Conservation (phyloP, 1,140 invertebrate genomes). For the Luehdorfia chinensis region DNA sequence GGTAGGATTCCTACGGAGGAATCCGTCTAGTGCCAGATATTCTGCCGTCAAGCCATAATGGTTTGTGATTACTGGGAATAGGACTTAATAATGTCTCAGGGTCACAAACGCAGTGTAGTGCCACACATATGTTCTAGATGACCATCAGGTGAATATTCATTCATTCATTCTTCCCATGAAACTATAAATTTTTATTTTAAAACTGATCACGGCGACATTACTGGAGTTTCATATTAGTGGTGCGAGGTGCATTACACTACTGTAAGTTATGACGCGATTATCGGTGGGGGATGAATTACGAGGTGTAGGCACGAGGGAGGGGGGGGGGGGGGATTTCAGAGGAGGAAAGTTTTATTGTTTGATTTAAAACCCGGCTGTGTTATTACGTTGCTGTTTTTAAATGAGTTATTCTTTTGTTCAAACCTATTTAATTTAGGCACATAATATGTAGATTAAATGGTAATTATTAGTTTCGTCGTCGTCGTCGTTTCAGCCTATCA, state of each 20-base stretch:
- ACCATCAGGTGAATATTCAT: no score
- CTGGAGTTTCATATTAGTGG: slow-evolving; percentile 43
- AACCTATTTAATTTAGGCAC: no score
- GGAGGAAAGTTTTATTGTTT: slow-evolving; percentile 28
- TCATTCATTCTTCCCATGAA: slow-evolving; percentile 24
- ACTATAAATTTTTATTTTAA: slow-evolving; percentile 56
- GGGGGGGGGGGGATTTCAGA: slow-evolving; percentile 16
- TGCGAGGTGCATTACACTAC: slow-evolving; percentile 28
- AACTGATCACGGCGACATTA: slow-evolving; percentile 43
- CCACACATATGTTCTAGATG: no score
- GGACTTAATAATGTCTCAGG: no score
- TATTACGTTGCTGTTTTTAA: slow-evolving; percentile 12
- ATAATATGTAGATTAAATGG: no score
- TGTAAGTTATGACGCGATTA: slow-evolving; percentile 47
- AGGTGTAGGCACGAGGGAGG: slow-evolving; percentile 14
- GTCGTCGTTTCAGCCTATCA: no score
- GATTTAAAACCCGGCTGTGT: slow-evolving; percentile 15
- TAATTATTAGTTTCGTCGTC: no score
- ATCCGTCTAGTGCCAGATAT: no score
- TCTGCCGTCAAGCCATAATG: no score
- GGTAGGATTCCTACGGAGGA: no score
- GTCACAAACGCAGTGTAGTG: no score
- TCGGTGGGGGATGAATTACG: slow-evolving; percentile 32
- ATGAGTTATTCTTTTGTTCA: slow-evolving; percentile 13
- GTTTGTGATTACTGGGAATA: no score